These are phyloP conservation scores for Argyresthia albistria DNA, from an alignment of 2,888 invertebrate species.

Conservation along the genomic window DNA sequence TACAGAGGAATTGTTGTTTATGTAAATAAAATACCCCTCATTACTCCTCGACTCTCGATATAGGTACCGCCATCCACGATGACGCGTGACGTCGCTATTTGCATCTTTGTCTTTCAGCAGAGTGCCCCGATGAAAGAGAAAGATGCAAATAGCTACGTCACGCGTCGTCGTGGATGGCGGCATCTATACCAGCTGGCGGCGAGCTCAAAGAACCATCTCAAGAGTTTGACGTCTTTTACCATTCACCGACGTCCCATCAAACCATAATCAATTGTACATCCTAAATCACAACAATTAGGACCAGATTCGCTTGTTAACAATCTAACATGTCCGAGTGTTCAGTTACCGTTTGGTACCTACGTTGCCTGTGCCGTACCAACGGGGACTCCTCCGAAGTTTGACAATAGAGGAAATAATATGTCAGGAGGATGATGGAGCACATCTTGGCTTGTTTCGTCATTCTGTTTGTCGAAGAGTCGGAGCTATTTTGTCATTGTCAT, in stretches of 20 bases:
- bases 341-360: conserved; percentile 1
- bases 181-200: no score
- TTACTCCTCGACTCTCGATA: conserved; percentile 1
- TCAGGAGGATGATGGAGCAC: conserved; percentile 9
- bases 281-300: conserved; percentile 38
- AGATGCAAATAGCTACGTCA: no score
- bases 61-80: conserved; percentile 51
- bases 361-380: conserved; percentile 16
- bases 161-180: conserved; percentile 40
- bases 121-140: no score
- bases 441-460: background rate
- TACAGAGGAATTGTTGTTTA: no score
- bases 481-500: background rate
- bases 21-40: no score
- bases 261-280: background rate
- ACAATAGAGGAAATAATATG: conserved; percentile 17
- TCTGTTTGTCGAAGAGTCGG: background rate
- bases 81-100: no score
- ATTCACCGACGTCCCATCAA: conserved; percentile 39
- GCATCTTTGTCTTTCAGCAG: no score
- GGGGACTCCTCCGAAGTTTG: conserved; percentile 3
- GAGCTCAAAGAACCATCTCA: conserved; percentile 46
- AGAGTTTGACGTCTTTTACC: conserved; percentile 65
- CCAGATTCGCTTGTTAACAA: conserved; percentile 6
- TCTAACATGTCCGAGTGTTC: conserved; percentile 2